These are phyloP conservation scores for Mandrillus leucophaeus DNA, from an alignment of 2,113 vertebrate genomes.

Conservation along the genomic window DNA sequence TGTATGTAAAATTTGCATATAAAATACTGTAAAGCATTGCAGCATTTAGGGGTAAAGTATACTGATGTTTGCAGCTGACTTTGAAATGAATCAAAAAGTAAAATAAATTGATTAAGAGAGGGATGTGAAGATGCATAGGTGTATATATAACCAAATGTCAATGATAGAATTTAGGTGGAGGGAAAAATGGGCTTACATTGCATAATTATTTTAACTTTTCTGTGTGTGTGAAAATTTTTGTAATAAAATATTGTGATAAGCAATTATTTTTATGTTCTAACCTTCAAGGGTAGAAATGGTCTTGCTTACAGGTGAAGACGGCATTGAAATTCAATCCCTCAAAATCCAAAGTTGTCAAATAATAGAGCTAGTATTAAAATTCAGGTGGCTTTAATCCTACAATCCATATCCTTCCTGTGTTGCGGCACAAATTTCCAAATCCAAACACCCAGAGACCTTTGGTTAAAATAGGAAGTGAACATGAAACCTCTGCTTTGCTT, in stretches of 20 bases:
- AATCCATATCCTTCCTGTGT: neutral
- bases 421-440: neutral
- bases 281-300: neutral
- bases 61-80: neutral
- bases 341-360: neutral
- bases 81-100: slow-evolving; percentile 6
- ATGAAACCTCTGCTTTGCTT: neutral
- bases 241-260: neutral
- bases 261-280: neutral
- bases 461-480: neutral
- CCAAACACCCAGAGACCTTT: neutral
- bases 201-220: neutral
- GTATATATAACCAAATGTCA: neutral
- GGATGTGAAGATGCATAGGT: neutral
- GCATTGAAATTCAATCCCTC: neutral
- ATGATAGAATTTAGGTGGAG: neutral
- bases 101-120: neutral
- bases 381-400: no score
- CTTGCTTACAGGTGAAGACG: neutral
- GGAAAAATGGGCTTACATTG: neutral
- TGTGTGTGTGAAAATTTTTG: neutral
- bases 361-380: neutral
- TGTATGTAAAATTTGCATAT: neutral
- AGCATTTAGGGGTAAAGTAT: neutral
- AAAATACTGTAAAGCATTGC: neutral